Percentiles rank a stretch among this genome's conserved stretches.
These are phyloP conservation scores for Momotus momota DNA, from an alignment of 2,797 vertebrate genomes.

Conservation along the genomic window DNA sequence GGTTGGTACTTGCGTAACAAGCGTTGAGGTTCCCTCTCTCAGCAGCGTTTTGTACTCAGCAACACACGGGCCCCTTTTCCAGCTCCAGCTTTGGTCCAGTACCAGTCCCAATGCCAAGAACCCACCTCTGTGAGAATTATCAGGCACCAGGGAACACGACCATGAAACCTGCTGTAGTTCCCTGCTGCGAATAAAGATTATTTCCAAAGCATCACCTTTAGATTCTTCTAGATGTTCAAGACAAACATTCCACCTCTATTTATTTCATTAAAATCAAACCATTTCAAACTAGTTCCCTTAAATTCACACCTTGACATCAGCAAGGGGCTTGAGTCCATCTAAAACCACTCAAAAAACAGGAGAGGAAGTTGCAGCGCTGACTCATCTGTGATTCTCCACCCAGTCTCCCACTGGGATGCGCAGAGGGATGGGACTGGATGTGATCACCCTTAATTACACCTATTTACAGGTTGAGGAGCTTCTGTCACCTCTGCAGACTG, in stretches of 20 bases:
- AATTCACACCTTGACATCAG: neutral
- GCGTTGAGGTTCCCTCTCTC: neutral
- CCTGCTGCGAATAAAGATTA: neutral
- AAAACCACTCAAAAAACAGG: fast-evolving
- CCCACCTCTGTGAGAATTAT: neutral
- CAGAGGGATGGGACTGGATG: neutral
- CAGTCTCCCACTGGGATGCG: fast-evolving
- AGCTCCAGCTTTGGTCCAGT: neutral
- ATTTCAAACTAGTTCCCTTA: neutral
- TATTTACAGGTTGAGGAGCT: neutral
- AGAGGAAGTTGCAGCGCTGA: neutral
- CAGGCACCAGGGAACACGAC: fast-evolving
- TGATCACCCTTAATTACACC: fast-evolving
- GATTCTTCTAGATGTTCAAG: neutral
- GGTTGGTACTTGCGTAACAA: neutral
- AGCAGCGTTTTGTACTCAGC: neutral
- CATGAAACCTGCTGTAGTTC: neutral
- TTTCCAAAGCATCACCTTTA: neutral
- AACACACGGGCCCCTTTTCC: fast-evolving
- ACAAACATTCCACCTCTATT: neutral
- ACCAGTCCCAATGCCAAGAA: no score
- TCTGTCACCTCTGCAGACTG: neutral
- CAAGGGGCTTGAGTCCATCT: neutral
- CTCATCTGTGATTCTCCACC: fast-evolving
- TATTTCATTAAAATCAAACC: neutral